Evolutionary conservation across 2,888 invertebrate genomes (phyloP).

Genomic region (Hirtodrosophila confusa): DNA sequence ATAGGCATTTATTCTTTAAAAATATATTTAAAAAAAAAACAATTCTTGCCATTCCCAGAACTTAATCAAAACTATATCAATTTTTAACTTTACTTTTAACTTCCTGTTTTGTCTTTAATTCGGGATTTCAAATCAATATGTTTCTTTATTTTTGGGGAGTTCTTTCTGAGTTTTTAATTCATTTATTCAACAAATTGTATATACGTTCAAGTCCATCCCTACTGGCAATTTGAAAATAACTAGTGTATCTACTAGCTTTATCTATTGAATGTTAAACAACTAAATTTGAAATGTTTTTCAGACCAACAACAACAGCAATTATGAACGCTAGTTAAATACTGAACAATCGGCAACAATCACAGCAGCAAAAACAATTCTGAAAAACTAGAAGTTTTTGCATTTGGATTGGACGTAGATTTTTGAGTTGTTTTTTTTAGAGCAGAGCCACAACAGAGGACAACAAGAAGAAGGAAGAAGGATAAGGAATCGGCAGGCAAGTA

Average conservation of each 20-base stretch:
- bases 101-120: no score
- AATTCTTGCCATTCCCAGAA: no score
- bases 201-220: no score
- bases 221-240: neutral
- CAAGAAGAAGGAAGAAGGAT: neutral
- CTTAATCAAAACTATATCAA: no score
- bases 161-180: no score
- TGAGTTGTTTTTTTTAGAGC: neutral
- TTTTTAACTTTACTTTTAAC: no score
- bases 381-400: slow-evolving; percentile 4
- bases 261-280: neutral
- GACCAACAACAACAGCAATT: neutral
- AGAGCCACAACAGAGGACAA: neutral
- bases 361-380: neutral
- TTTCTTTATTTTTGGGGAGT: no score
- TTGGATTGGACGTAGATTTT: neutral
- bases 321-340: slow-evolving; percentile 5
- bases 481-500: neutral
- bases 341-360: neutral
- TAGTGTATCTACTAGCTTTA: slow-evolving; percentile 1
- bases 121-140: no score
- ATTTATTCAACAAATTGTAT: no score
- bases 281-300: slow-evolving; percentile 6
- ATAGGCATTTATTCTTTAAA: no score
- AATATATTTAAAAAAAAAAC: no score